These are phyloP conservation scores for Aproaerema taeniolella DNA, from an alignment of 2,888 invertebrate species.

Conservation along the genomic window DNA sequence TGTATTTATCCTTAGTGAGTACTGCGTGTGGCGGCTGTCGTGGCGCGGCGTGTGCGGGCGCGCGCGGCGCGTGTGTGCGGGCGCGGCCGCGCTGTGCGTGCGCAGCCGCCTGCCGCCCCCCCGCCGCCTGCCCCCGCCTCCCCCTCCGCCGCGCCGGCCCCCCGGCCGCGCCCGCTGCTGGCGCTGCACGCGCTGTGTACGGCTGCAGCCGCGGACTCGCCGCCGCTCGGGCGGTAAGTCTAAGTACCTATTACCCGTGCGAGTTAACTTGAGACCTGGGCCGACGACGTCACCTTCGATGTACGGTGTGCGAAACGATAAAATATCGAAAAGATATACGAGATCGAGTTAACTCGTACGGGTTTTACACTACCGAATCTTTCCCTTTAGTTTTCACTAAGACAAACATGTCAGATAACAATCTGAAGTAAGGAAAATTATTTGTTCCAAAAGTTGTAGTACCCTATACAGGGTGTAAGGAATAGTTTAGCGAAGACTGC, in stretches of 20 bases:
- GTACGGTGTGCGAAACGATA: too few species aligned
- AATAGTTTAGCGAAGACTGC: too few species aligned
- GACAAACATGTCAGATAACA: too few species aligned
- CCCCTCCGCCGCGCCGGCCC: slow-evolving; percentile 44
- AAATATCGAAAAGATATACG: too few species aligned
- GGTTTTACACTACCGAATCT: too few species aligned
- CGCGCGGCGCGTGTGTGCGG: slow-evolving; percentile 86
- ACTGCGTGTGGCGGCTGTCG: slow-evolving; percentile 82
- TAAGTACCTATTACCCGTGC: not conserved
- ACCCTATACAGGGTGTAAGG: too few species aligned
- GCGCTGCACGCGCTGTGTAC: slow-evolving; percentile 24
- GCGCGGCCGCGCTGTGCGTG: slow-evolving; percentile 83
- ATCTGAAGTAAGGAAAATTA: too few species aligned
- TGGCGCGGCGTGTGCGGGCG: slow-evolving; percentile 76
- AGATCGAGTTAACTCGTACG: too few species aligned
- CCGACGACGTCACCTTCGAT: too few species aligned
- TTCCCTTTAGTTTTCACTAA: too few species aligned
- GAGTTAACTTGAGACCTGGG: too few species aligned
- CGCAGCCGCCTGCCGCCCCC: slow-evolving; percentile 27
- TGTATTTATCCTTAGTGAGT: slow-evolving; percentile 79
- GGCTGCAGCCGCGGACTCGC: slow-evolving; percentile 42
- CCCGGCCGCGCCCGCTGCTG: slow-evolving; percentile 28
- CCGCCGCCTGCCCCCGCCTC: slow-evolving; percentile 61
- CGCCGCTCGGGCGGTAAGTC: slow-evolving; percentile 82
- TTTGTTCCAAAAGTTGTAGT: too few species aligned